These are phyloP conservation scores for Myotis brandtii DNA, from an alignment of 2,113 vertebrate genomes.

Conservation along the genomic window DNA sequence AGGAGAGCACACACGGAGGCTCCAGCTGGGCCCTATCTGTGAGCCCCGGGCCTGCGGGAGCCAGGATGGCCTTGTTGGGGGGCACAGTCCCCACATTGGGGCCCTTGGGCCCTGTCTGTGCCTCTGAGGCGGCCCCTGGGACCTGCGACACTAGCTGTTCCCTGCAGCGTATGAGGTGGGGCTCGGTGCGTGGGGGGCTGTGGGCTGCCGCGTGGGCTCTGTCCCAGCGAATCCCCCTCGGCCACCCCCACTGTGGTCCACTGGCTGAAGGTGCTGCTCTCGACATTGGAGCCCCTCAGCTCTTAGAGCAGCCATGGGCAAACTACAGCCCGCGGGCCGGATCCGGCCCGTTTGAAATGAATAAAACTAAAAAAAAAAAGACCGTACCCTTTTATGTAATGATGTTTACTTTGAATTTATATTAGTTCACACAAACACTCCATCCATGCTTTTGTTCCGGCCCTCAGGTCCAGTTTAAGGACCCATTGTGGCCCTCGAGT, in stretches of 20 bases:
- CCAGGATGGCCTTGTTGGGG: accelerated
- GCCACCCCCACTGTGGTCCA: accelerated
- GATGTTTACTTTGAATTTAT: no score
- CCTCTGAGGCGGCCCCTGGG: not conserved
- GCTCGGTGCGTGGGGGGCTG: accelerated
- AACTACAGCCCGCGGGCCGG: no score
- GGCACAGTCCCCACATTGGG: accelerated
- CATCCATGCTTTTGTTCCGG: no score
- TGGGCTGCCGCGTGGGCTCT: accelerated
- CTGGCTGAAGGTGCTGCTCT: not conserved
- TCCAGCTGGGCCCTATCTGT: accelerated
- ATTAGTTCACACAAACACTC: no score
- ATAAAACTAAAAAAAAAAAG: no score
- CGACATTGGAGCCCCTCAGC: not conserved
- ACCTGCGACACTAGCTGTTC: not conserved
- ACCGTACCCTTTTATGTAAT: no score
- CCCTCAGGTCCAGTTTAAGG: no score
- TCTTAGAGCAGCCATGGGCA: not conserved
- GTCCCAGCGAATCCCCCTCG: not conserved
- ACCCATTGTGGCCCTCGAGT: no score
- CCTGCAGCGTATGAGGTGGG: not conserved
- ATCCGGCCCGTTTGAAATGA: no score
- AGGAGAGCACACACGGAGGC: accelerated
- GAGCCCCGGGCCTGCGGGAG: not conserved
- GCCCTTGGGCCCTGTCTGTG: not conserved